A percentile compares a stretch with the other conserved stretches of the same genome.
Conservation (phyloP, 2,888 invertebrate species). For the Xylota sylvarum region DNA sequence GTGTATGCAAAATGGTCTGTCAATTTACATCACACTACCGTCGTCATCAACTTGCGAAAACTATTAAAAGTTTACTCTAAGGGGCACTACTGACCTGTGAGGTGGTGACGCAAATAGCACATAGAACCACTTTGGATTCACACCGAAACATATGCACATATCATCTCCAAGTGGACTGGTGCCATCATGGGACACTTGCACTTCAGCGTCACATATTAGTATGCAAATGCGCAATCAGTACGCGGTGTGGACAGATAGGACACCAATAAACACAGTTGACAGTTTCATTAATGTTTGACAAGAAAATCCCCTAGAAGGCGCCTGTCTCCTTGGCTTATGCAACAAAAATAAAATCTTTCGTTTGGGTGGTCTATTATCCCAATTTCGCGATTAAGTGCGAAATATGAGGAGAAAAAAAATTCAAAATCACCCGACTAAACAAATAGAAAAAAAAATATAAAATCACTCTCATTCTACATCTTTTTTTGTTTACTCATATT, state of each 20-base stretch:
- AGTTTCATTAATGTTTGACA: neutral
- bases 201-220: neutral
- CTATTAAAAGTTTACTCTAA: constrained; percentile 23
- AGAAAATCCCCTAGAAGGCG: neutral
- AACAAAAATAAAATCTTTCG: neutral
- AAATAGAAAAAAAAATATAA: constrained; percentile 3
- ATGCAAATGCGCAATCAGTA: neutral
- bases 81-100: neutral
- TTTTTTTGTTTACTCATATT: constrained; percentile 21
- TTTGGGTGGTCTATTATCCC: constrained; percentile 2
- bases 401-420: constrained; percentile 1
- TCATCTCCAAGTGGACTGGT: neutral
- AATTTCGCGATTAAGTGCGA: constrained; percentile 17
- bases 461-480: neutral
- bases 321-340: constrained; percentile 5
- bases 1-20: constrained; percentile 35
- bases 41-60: constrained; percentile 16
- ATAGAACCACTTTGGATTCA: neutral
- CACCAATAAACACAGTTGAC: neutral
- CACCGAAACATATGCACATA: neutral
- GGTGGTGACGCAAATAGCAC: constrained; percentile 47
- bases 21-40: constrained; percentile 18
- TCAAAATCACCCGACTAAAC: constrained; percentile 40
- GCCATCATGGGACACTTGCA: constrained; percentile 9
- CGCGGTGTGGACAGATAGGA: neutral